phyloP scores from a whole-genome alignment of 2,888 invertebrate genomes.

The Adela reaumurella region DNA sequence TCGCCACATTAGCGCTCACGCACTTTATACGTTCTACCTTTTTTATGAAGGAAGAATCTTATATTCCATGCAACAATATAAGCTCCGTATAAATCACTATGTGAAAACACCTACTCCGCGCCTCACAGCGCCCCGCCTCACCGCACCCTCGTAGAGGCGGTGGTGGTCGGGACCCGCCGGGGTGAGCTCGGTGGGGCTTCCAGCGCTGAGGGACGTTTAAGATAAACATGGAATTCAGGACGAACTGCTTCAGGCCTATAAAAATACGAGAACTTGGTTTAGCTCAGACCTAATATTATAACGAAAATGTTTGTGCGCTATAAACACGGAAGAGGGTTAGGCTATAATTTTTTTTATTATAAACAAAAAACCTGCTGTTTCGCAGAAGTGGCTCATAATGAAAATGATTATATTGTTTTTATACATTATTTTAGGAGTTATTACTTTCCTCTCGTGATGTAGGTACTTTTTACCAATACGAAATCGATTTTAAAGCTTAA shows the following conservation, averaged over 20 bases:
- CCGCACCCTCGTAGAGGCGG: too few species aligned
- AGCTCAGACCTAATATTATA: too few species aligned
- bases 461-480: too few species aligned
- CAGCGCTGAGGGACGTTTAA: too few species aligned
- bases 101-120: neutral
- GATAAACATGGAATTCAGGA: too few species aligned
- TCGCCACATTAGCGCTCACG: neutral
- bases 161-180: neutral
- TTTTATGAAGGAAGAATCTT: neutral
- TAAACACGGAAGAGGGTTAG: neutral
- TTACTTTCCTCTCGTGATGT: too few species aligned
- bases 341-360: slow-evolving; percentile 1
- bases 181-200: neutral
- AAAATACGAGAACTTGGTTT: too few species aligned
- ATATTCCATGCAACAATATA: slow-evolving; percentile 1
- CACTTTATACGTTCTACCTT: neutral
- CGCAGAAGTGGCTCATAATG: slow-evolving; percentile 1
- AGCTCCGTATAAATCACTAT: neutral
- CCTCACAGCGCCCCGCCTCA: too few species aligned
- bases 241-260: too few species aligned
- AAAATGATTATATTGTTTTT: neutral
- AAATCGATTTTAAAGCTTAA: too few species aligned
- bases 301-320: too few species aligned
- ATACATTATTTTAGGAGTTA: slow-evolving; percentile 2
- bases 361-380: neutral